phyloP scores from a whole-genome alignment of 2,888 invertebrate species.

The Nemotelus pantherinus region DNA sequence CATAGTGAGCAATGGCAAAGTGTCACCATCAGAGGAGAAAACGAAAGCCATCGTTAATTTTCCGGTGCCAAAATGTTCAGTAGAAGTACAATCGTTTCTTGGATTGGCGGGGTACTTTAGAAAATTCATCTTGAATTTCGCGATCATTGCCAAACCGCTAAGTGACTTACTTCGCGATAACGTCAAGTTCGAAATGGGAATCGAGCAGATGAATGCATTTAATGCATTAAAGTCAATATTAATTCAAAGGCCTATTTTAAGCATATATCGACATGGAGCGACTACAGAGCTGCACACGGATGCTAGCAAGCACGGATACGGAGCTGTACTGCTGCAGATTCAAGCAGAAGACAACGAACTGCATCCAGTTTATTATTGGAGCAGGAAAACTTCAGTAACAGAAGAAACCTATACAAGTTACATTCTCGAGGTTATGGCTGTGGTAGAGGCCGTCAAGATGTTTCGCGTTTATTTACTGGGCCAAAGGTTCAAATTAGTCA shows the following conservation, averaged over 20 bases:
- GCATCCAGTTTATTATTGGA: constrained; percentile 57
- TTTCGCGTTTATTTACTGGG: constrained; percentile 57
- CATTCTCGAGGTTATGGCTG: constrained; percentile 58
- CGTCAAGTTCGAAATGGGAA: neutral
- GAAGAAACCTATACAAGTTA: constrained; percentile 57
- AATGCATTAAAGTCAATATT: neutral
- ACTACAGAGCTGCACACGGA: constrained; percentile 53
- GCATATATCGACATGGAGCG: constrained; percentile 42
- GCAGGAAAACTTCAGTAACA: constrained; percentile 56
- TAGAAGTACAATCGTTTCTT: constrained; percentile 54
- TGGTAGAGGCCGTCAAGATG: constrained; percentile 57
- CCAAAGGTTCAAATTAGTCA: constrained; percentile 56
- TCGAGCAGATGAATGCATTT: constrained; percentile 2
- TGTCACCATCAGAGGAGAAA: constrained; percentile 52
- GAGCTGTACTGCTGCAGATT: constrained; percentile 55
- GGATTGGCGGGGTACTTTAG: constrained; percentile 54
- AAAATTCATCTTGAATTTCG: too few relatives aligned
- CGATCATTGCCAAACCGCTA: constrained; percentile 53
- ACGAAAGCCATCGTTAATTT: constrained; percentile 52
- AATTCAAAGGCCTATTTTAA: constrained; percentile 2
- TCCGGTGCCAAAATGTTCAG: constrained; percentile 52
- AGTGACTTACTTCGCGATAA: constrained; percentile 46
- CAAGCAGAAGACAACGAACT: constrained; percentile 50
- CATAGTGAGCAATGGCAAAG: constrained; percentile 51
- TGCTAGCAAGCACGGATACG: constrained; percentile 54